Evolutionary conservation across 2,113 vertebrate genomes (phyloP).

Genomic region (Pardalotus punctatus): DNA sequence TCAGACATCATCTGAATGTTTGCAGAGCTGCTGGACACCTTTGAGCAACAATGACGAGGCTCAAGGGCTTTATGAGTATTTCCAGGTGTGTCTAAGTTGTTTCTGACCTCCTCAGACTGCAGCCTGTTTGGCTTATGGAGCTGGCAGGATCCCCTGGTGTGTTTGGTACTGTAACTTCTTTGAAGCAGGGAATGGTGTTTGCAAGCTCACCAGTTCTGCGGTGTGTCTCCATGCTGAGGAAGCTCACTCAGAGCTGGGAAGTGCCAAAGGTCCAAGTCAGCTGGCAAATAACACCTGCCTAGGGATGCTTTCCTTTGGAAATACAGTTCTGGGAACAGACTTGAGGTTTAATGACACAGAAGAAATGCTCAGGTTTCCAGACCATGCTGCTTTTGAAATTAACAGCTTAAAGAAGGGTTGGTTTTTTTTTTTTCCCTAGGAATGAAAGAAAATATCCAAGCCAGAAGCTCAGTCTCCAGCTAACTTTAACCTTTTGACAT

Average conservation of each 20-base stretch:
- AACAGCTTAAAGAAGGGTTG: neutral
- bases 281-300: neutral
- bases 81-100: neutral
- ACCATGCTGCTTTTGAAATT: neutral
- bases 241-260: neutral
- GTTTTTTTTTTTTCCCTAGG: neutral
- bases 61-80: neutral
- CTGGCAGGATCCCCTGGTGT: neutral
- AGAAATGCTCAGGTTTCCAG: neutral
- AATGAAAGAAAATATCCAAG: neutral
- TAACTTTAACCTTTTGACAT: neutral
- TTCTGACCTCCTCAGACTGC: neutral
- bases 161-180: neutral
- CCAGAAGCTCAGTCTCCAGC: neutral
- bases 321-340: neutral
- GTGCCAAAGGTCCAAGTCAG: neutral
- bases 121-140: neutral
- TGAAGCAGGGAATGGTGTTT: neutral
- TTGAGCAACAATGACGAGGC: neutral
- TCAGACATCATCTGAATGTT: neutral
- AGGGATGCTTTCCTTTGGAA: neutral
- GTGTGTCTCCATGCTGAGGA: accelerated
- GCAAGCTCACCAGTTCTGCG: neutral
- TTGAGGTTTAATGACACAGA: neutral
- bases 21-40: conserved; percentile 13